Evolutionary conservation across 37 sponge, comb jelly and placozoan genomes (phyloP).

Genomic region (Crambe crambe): DNA sequence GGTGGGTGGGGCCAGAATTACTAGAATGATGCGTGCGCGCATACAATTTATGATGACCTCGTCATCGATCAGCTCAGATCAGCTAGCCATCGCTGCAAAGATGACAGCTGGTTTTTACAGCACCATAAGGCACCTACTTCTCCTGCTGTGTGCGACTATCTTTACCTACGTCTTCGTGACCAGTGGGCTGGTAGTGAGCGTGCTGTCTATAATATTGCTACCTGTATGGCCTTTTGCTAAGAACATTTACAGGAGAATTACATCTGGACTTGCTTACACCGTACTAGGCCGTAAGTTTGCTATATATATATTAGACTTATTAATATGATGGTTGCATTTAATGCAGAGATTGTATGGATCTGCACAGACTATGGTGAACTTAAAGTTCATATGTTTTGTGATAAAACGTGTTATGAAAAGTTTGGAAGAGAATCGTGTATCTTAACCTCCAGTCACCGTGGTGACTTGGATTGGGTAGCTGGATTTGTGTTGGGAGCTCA

Average conservation of each 20-base stretch:
- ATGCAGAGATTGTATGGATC: conserved; percentile 60
- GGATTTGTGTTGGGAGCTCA: conserved; percentile 43
- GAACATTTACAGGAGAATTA: conserved; percentile 32
- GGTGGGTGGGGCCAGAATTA: too few relatives aligned
- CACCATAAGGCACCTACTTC: neutral
- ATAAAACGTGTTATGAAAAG: conserved; percentile 15
- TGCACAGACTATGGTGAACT: conserved; percentile 58
- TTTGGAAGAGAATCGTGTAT: conserved; percentile 66
- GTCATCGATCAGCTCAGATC: too few relatives aligned
- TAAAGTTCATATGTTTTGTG: conserved; percentile 38
- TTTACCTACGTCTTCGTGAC: conserved; percentile 45
- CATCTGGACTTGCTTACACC: conserved; percentile 23
- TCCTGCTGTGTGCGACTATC: conserved; percentile 22
- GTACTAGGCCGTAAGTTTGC: conserved; percentile 49
- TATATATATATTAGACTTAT: too few relatives aligned
- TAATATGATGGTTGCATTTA: too few relatives aligned
- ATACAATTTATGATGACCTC: too few relatives aligned
- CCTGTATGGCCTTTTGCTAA: conserved; percentile 45
- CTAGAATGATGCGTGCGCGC: too few relatives aligned
- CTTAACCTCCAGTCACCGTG: conserved; percentile 82
- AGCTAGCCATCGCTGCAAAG: too few relatives aligned
- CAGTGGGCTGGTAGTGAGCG: conserved; percentile 17
- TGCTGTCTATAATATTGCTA: conserved; percentile 24
- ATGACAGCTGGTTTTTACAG: neutral
- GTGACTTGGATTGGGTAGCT: conserved; percentile 94